Evolutionary conservation across 1,140 invertebrate genomes (phyloP), one percentile per base, ranked within the genome.

Genomic region (Agraylea sexmaculata): DNA sequence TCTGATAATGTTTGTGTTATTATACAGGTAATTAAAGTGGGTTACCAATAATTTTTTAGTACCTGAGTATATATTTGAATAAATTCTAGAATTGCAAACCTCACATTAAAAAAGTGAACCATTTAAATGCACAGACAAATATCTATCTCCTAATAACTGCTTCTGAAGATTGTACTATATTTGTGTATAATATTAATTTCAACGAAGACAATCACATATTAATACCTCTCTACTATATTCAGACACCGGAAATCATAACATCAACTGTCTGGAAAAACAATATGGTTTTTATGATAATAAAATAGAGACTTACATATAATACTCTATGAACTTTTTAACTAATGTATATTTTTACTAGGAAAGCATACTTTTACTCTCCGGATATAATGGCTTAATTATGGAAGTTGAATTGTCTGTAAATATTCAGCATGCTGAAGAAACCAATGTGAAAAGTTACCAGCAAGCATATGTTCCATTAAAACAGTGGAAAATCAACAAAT

Each of bases 151-250:
- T 77, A 2, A 55, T 74, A 11, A 73, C 64, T 2, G 66, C 63
- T 2, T 60, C 65, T 40, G 58, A 70, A 46, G 74, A 76, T 54
- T 47, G 44, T 4, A 71, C 69, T 3, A 55, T 75, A 35, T 76
- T 77, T 49, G 28, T 68, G 12, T 73, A 49, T 21, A 25, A 23
- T 13, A 16, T 45, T 8, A 17, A 22, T 4, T 16, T 18, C 4
- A 23, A 36, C n/a, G 17, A 38, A 6, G 12, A 37, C 13, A 19
- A 27, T 4, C 23, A 38, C 7, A 16, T 18, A 20, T 37, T 49
- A 10, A 12, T 22, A 10, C 47, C 47, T 8, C 23, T 49, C 3
- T 45, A 33, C 37, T 49, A 20, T 18, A 43, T 49, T 11, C 7
- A 40, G 4, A 43, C 40, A 7, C 40, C 43, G 0, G 37, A 23